Evolutionary conservation across 1,140 invertebrate genomes (phyloP), one percentile per base, ranked within the genome.

Genomic region (Schlechtendalia chinensis): DNA sequence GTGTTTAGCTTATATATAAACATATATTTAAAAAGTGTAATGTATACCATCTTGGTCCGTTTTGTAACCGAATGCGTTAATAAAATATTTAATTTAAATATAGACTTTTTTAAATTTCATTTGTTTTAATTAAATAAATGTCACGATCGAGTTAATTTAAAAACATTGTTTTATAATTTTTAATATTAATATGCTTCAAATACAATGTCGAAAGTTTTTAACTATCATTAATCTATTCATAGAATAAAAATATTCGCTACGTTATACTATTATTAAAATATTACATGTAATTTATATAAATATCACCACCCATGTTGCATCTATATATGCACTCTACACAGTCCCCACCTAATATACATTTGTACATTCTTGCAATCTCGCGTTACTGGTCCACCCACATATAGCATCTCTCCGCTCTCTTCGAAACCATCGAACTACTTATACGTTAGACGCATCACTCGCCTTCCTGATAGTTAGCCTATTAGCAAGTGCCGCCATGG

Each of bases 381-480:
- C 45, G 58, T 50, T 63, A 61, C 67, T 56, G 54, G 53, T 63
- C 39, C 75, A 47, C 75, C 75, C 56, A 79, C 75, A 50, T 27
- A 47, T 39, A 10, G 14, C 47, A 12, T 50, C 14, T 50, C 47
- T 12, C 32, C 5, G n/a, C 54, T 63, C 22, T 50, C 39, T 50
- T 77, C 39, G 24, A 27, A 84, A 84, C 83, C 84, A 29, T 84
- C 83, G 84, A 80, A 82, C 80, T 81, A 83, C 85, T 86, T 86
- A 86, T 86, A 85, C 86, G 86, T 75, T 82, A 67, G 69, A 29
- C 81, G 56, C 80, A 61, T 29, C 80, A 81, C 72, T 53, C 47
- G 72, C 24, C 19, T 58, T 81, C 80, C 59, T 29, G 81, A 82
- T 80, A 53, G 39, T 19, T 59, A 77, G 19, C 54, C 74, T 77